phyloP scores from a whole-genome alignment of 2,113 vertebrate genomes.

The Barbus barbus region DNA sequence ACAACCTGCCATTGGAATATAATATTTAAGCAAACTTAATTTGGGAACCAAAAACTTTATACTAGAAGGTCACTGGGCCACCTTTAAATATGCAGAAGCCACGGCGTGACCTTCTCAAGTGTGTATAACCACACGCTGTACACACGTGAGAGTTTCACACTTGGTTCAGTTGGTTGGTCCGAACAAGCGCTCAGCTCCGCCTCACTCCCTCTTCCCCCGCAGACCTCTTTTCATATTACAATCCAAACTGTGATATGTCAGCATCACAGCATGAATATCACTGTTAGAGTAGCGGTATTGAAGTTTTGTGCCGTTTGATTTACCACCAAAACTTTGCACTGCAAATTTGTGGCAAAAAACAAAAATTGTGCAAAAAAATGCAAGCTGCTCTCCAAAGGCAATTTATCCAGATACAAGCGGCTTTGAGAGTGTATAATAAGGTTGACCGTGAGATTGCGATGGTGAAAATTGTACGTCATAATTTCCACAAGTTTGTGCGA shows the following conservation, averaged over 20 bases:
- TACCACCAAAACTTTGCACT: neutral
- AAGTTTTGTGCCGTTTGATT: neutral
- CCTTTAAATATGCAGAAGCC: slow-evolving; percentile 43
- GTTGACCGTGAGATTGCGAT: neutral
- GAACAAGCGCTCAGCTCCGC: neutral
- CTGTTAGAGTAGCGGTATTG: neutral
- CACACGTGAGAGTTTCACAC: slow-evolving; percentile 5
- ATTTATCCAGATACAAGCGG: neutral
- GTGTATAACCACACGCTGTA: slow-evolving; percentile 18
- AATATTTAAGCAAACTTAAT: slow-evolving; percentile 25
- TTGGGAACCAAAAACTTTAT: slow-evolving; percentile 22
- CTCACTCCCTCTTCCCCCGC: neutral
- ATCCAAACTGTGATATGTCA: neutral
- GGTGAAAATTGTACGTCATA: neutral
- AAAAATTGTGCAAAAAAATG: neutral
- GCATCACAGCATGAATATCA: neutral
- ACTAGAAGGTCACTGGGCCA: slow-evolving; percentile 30
- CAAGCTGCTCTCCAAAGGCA: neutral
- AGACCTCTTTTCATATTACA: neutral
- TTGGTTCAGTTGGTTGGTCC: slow-evolving; percentile 5
- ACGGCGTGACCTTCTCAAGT: slow-evolving; percentile 36
- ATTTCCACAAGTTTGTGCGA: neutral
- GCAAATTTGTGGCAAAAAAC: too few relatives aligned
- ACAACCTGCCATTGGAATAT: slow-evolving; percentile 28
- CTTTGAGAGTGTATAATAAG: neutral